Evolutionary conservation across 2,797 vertebrate genomes (phyloP).

Genomic region (Steatocranus sp.): DNA sequence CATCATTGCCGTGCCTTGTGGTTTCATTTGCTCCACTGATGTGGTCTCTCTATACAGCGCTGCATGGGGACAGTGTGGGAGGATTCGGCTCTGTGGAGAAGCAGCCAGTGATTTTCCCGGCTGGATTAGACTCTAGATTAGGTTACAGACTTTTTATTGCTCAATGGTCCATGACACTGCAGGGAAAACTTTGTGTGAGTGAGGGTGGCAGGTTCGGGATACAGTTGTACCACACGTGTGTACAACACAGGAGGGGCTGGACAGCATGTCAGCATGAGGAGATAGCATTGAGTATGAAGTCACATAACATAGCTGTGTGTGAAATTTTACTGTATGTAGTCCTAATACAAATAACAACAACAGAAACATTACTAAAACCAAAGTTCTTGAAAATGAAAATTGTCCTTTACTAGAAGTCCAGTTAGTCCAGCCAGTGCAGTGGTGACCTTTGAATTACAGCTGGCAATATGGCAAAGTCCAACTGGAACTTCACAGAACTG

Average conservation of each 20-base stretch:
- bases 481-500: neutral
- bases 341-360: neutral
- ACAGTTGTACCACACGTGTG: neutral
- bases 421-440: neutral
- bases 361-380: neutral
- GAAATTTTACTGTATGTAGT: neutral
- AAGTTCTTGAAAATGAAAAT: neutral
- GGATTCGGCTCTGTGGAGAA: conserved; percentile 20
- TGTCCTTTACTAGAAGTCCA: neutral
- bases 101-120: conserved; percentile 58
- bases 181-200: conserved; percentile 46
- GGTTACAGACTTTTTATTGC: conserved; percentile 71
- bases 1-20: neutral
- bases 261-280: neutral
- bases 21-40: neutral
- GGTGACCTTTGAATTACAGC: neutral
- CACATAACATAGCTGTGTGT: neutral
- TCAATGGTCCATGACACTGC: conserved; percentile 31
- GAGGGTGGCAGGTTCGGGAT: conserved; percentile 61
- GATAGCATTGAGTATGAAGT: neutral
- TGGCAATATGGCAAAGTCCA: neutral
- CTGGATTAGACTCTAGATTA: conserved; percentile 66
- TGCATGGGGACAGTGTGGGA: conserved; percentile 20
- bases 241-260: neutral
- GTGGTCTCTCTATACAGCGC: neutral